A percentile compares a stretch with the other conserved stretches of the same genome.
These are phyloP conservation scores for Platycheirus albimanus DNA, from an alignment of 2,888 invertebrate species.

Conservation along the genomic window DNA sequence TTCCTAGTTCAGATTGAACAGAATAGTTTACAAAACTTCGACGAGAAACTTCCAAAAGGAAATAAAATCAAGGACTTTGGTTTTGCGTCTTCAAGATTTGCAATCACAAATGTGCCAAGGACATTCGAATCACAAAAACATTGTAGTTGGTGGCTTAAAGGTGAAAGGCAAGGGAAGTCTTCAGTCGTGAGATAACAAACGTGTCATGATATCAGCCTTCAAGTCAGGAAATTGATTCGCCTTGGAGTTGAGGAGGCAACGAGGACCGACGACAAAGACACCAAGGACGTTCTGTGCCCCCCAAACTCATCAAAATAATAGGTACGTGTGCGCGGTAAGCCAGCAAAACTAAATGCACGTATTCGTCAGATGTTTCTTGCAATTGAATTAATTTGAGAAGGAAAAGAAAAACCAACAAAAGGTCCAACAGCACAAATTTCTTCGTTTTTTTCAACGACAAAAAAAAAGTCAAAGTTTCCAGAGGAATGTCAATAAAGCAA, in stretches of 20 bases:
- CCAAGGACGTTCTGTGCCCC: conserved; percentile 9
- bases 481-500: conserved; percentile 48
- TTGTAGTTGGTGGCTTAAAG: conserved; percentile 5
- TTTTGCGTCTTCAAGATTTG: conserved; percentile 44
- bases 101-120: conserved; percentile 66
- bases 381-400: conserved; percentile 54
- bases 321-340: conserved; percentile 31
- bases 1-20: conserved; percentile 3
- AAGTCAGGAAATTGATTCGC: conserved; percentile 54
- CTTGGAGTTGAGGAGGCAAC: conserved; percentile 21
- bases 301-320: conserved; percentile 48
- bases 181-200: conserved; percentile 43
- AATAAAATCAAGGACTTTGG: conserved; percentile 42
- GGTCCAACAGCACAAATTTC: conserved; percentile 6
- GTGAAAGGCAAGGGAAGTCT: conserved; percentile 6
- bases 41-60: conserved; percentile 17
- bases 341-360: conserved; percentile 38
- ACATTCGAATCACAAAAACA: conserved; percentile 37
- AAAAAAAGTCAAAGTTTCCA: conserved; percentile 7
- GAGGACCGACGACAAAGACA: not conserved
- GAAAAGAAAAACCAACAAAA: conserved; percentile 34
- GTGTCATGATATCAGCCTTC: conserved; percentile 54
- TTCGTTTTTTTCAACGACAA: not conserved
- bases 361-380: conserved; percentile 46
- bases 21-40: conserved; percentile 23